Base-by-base conservation (phyloP, 2,113 vertebrate species). In the Xiphophorus couchianus region DNA sequence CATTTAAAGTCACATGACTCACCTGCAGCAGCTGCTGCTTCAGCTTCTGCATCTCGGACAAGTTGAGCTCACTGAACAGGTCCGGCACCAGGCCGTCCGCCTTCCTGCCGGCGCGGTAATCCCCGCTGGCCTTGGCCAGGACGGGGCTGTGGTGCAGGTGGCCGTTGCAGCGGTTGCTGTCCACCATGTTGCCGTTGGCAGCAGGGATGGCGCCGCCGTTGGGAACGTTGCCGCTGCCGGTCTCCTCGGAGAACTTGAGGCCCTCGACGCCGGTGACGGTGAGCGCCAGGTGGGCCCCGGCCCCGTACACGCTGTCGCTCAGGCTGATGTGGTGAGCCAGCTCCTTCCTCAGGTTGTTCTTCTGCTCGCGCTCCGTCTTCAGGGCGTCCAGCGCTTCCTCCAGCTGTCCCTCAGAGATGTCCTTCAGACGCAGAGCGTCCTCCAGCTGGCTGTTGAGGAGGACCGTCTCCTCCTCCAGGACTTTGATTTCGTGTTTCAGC, bases 11-110 rank as follows among this genome's bases (percentile, higher is more conserved):
- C 37, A 37, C 71, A 39, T 5, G 12, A 42, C 14, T 42, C 90
- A 98, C 97, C 97, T 99, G 98, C 89, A 98, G 93, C 22, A 99
- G 96, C 66, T 99, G 98, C 92, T 99, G 98, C 82, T 98, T 99
- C 70, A 99, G 88, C 77, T 99, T 99, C 93, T 99, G 98, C 89
- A 99, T 98, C 94, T 99, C 98, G 0, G 98, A 98, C 91, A 99
- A 95, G 92, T 97, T 99, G 81, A 99, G 96, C 87, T 99, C 98
- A 70, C 98, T 99, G 94, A 99, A 98, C 81, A 99, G 96, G 89
- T 99, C 98, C 0, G 97, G 97, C 67, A 97, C 98, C 0, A 98
- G 91, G 28, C 93, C 91, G 61, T 98, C 97, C 68, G 94, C 96
- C 86, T 98, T 98, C 77, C 97, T 92, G 27, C 94, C 83, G 0